Evolutionary conservation across 1,140 invertebrate genomes (phyloP), one percentile per base, ranked within the genome.

Genomic region (Eciton burchellii): DNA sequence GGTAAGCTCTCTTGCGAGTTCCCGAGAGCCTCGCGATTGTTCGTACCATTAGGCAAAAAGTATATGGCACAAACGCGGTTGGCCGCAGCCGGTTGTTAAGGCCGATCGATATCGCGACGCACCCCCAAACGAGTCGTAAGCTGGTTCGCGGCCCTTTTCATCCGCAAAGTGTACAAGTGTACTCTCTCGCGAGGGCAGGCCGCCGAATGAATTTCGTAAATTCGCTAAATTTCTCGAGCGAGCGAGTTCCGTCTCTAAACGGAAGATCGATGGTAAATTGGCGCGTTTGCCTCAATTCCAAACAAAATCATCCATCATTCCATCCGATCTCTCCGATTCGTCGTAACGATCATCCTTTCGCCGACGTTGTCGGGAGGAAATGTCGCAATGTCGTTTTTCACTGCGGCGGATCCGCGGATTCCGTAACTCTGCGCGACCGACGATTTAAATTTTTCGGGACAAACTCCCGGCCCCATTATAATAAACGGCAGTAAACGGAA

Each of bases 101-200:
- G 79, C 57, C 83, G 79, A 74, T 84, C 56, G 24, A 82, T 82
- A 82, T 82, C 83, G 62, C 21, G 59, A 84, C 76, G 62, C 60
- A 45, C 41, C 82, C 24, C 49, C 29, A 11, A 59, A 73, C 8
- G 54, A 66, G 35, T 5, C 29, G 47, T 9, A 16, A 47, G 60
- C 45, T 59, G 49, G 43, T 19, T 59, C 68, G 52, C 35, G 14
- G 43, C 21, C 8, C 21, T 29, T 79, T 83, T 74, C 47, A 49
- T 54, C 29, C 41, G 29, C 52, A 24, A 81, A 73, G 35, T 16
- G 47, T 41, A 68, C 57, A 68, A n/a, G 21, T 59, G 35, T 21
- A 14, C 12, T 76, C 66, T 56, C 59, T 59, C 43, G 29, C 24
- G 41, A 47, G 29, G 12, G 43, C 43, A 21, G 26, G 14, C 24